These are phyloP conservation scores for Hydrotaea cyrtoneurina DNA, from an alignment of 2,888 invertebrate species.

Conservation along the genomic window DNA sequence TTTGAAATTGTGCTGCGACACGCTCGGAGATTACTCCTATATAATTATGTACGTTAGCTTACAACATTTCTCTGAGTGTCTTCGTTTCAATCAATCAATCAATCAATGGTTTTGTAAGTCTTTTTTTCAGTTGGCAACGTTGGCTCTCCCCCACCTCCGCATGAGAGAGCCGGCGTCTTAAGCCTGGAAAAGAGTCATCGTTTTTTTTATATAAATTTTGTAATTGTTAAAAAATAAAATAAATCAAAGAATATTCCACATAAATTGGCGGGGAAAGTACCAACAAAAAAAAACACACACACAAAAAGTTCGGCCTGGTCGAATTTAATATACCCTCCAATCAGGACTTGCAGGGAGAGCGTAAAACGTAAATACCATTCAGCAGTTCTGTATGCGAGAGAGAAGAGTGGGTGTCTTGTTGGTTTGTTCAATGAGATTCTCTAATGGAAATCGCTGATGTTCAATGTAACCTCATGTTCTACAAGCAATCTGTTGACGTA, in stretches of 20 bases:
- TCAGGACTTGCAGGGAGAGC: too few relatives aligned
- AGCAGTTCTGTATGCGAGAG: too few relatives aligned
- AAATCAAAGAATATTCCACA: too few relatives aligned
- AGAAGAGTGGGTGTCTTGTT: too few relatives aligned
- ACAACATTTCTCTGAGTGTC: not conserved
- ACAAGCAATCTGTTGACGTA: too few relatives aligned
- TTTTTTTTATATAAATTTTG: constrained; percentile 1
- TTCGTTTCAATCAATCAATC: not conserved
- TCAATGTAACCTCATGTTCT: too few relatives aligned
- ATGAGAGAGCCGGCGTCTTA: not conserved
- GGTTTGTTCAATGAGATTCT: not conserved
- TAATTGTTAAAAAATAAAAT: not conserved
- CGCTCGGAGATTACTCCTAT: not conserved
- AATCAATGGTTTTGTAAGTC: constrained; percentile 14
- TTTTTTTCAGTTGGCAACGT: not conserved
- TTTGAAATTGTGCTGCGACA: constrained; percentile 45
- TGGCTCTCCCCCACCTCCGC: too few relatives aligned
- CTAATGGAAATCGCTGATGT: not conserved
- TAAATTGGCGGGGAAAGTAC: not conserved
- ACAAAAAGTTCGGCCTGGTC: not conserved
- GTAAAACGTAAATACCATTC: too few relatives aligned
- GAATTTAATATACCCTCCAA: not conserved
- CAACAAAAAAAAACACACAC: too few relatives aligned
- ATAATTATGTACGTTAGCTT: too few relatives aligned
- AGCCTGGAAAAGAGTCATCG: not conserved